phyloP scores from a whole-genome alignment of 2,888 invertebrate species.

The Anoncus sp. region DNA sequence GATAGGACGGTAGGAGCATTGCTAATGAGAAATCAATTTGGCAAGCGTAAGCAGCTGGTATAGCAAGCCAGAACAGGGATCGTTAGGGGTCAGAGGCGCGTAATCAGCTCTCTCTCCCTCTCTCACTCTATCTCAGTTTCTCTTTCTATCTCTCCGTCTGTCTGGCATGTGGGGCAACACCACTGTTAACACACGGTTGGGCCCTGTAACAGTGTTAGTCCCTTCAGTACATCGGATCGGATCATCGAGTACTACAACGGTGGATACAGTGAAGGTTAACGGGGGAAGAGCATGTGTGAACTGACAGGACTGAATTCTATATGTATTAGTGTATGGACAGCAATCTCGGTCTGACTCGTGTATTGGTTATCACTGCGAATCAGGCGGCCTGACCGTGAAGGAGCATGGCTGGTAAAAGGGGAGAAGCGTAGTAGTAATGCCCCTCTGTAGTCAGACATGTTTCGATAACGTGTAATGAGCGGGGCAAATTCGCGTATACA shows the following conservation, averaged over 20 bases:
- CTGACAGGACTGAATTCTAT: slow-evolving; percentile 8
- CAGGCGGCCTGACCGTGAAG: slow-evolving; percentile 6
- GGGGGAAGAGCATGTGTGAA: slow-evolving; percentile 16
- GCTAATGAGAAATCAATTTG: slow-evolving; percentile 63
- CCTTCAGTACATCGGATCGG: slow-evolving; percentile 44
- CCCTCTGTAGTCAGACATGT: slow-evolving; percentile 43
- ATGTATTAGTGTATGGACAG: slow-evolving; percentile 23
- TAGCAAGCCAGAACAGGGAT: slow-evolving; percentile 47
- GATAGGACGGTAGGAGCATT: slow-evolving; percentile 29
- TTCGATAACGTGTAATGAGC: slow-evolving; percentile 4
- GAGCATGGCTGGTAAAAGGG: slow-evolving; percentile 21
- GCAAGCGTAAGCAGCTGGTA: slow-evolving; percentile 59
- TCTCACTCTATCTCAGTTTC: slow-evolving; percentile 31
- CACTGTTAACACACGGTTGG: slow-evolving; percentile 56
- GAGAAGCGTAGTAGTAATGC: slow-evolving; percentile 41
- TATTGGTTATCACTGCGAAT: slow-evolving; percentile 45
- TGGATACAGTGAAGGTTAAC: slow-evolving; percentile 23
- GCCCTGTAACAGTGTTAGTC: slow-evolving; percentile 15
- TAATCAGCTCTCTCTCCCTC: slow-evolving; percentile 50
- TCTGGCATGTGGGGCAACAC: slow-evolving; percentile 40
- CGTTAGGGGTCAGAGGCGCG: slow-evolving; percentile 56
- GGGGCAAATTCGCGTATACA: slow-evolving; percentile 18
- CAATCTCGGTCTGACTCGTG: slow-evolving; percentile 33
- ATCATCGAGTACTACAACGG: slow-evolving; percentile 43
- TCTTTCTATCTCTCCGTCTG: slow-evolving; percentile 16